These are phyloP conservation scores for Drosophila novamexicana DNA, from an alignment of 1,140 invertebrate genomes.

Conservation along the genomic window DNA sequence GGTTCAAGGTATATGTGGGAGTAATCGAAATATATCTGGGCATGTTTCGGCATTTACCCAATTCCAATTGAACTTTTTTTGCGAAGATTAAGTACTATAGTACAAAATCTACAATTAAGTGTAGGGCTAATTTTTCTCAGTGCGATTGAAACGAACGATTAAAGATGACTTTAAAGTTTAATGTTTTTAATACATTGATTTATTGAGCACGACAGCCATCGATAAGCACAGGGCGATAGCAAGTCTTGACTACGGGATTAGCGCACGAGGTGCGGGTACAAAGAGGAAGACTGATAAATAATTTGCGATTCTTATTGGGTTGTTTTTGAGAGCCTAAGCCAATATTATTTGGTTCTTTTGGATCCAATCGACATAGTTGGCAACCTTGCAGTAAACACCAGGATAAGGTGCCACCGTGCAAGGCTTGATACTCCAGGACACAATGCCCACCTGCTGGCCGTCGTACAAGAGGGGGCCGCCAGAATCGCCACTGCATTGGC, in stretches of 20 bases:
- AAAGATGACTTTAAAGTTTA: background rate
- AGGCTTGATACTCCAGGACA: conserved; percentile 85
- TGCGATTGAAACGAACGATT: background rate
- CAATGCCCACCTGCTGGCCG: conserved; percentile 80
- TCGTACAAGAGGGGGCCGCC: conserved; percentile 84
- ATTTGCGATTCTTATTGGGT: conserved; percentile 12
- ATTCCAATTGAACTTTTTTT: too few relatives aligned
- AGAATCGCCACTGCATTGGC: conserved; percentile 85
- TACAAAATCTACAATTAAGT: background rate
- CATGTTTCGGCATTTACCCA: too few relatives aligned
- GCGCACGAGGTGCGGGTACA: background rate
- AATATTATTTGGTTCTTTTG: conserved; percentile 58
- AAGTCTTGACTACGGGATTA: background rate
- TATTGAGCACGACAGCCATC: background rate
- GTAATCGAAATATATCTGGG: too few relatives aligned
- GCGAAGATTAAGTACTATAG: too few relatives aligned
- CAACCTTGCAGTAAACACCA: conserved; percentile 85
- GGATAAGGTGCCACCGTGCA: conserved; percentile 84
- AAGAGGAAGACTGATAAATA: background rate
- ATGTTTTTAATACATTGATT: conserved; percentile 1
- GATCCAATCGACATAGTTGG: conserved; percentile 85
- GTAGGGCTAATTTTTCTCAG: background rate
- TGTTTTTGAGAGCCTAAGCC: conserved; percentile 45
- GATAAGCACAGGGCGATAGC: conserved; percentile 11
- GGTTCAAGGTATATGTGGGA: too few relatives aligned